A percentile compares a stretch with the other conserved stretches of the same genome.
Conservation (phyloP, 2,888 invertebrate genomes). For the Cremastobaeus sp. region DNA sequence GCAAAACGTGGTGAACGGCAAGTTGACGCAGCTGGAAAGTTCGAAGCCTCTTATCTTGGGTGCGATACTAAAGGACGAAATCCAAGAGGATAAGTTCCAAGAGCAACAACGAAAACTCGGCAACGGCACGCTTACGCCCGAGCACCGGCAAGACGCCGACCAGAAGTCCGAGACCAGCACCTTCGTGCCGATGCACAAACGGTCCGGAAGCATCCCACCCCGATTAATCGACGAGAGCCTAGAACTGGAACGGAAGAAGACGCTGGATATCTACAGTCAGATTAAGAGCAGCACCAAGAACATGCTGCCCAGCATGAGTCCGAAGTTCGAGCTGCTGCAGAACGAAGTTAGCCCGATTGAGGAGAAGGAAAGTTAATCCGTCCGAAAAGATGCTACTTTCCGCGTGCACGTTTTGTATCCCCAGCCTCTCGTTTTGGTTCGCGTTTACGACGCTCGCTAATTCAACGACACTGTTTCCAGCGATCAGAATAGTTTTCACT, state of each 20-base stretch:
- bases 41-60: slow-evolving; percentile 85
- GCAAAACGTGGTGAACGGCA: slow-evolving; percentile 73
- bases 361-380: slow-evolving; percentile 75
- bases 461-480: background rate
- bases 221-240: slow-evolving; percentile 79
- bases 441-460: slow-evolving; percentile 1
- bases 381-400: slow-evolving; percentile 59
- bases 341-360: slow-evolving; percentile 80
- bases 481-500: slow-evolving; percentile 4
- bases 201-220: slow-evolving; percentile 81
- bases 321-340: slow-evolving; percentile 81
- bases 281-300: slow-evolving; percentile 80
- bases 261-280: slow-evolving; percentile 80
- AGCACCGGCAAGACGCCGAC: slow-evolving; percentile 63
- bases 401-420: slow-evolving; percentile 40
- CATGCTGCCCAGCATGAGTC: slow-evolving; percentile 80
- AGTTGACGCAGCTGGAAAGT: slow-evolving; percentile 79
- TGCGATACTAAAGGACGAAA: slow-evolving; percentile 84
- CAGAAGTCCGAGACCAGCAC: slow-evolving; percentile 74
- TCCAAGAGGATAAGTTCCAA: slow-evolving; percentile 77
- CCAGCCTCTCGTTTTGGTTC: slow-evolving; percentile 1
- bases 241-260: slow-evolving; percentile 73
- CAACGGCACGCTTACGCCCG: slow-evolving; percentile 77
- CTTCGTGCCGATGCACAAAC: slow-evolving; percentile 79
- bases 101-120: slow-evolving; percentile 79